phyloP scores from a whole-genome alignment of 2,888 invertebrate species.

The Lithosia quadra region DNA sequence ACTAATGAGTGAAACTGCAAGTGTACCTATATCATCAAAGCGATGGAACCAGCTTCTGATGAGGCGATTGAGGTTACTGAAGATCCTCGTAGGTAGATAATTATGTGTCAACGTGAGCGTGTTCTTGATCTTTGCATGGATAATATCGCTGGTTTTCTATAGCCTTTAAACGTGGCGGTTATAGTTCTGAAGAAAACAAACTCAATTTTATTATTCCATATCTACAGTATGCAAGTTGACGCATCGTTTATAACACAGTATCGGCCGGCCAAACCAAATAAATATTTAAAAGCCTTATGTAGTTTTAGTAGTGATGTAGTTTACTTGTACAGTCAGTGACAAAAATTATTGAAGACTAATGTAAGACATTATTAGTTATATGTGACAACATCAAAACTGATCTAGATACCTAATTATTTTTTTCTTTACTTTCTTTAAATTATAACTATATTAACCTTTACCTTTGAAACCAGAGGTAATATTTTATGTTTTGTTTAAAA shows the following conservation, averaged over 20 bases:
- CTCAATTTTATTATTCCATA: neutral
- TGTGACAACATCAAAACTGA: too few species aligned
- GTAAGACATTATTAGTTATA: too few species aligned
- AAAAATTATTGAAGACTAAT: neutral
- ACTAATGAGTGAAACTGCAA: too few species aligned
- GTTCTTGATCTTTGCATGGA: neutral
- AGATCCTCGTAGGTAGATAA: neutral
- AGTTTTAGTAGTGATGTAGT: slow-evolving; percentile 37
- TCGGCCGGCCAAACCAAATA: slow-evolving; percentile 57
- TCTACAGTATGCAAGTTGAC: slow-evolving; percentile 34
- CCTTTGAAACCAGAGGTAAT: too few species aligned
- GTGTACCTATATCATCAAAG: too few species aligned
- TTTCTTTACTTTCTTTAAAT: too few species aligned
- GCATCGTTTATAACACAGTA: slow-evolving; percentile 41
- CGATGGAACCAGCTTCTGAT: too few species aligned
- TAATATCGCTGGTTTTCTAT: neutral
- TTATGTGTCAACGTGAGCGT: neutral
- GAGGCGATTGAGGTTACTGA: neutral
- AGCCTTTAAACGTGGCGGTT: too few species aligned
- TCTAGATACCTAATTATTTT: too few species aligned
- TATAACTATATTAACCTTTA: too few species aligned
- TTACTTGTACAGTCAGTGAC: neutral
- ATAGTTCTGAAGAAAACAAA: neutral
- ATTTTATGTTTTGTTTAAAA: neutral
- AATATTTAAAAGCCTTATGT: slow-evolving; percentile 46